Evolutionary conservation across 2,797 vertebrate genomes (phyloP).

Genomic region (Sparidentex hasta): DNA sequence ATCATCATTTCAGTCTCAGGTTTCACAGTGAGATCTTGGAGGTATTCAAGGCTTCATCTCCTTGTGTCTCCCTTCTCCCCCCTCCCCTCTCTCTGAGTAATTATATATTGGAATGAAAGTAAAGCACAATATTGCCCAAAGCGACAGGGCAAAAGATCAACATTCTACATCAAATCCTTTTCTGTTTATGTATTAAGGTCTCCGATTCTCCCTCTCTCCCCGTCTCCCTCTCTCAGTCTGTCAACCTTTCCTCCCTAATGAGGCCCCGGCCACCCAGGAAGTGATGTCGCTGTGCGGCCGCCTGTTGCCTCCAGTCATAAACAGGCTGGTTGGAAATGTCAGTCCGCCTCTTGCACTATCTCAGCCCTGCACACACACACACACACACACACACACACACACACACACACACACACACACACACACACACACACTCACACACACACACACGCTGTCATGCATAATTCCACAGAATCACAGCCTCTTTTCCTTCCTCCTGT

Average conservation of each 20-base stretch:
- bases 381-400: slow-evolving; percentile 16
- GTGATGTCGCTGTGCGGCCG: slow-evolving; percentile 63
- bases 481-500: background rate
- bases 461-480: slow-evolving; percentile 21
- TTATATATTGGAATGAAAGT: slow-evolving; percentile 28
- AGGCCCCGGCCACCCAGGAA: slow-evolving; percentile 67
- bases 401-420: slow-evolving; percentile 21
- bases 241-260: slow-evolving; percentile 66
- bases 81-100: slow-evolving; percentile 23
- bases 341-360: slow-evolving; percentile 51
- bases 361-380: slow-evolving; percentile 30
- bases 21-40: slow-evolving; percentile 1
- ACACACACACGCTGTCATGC: slow-evolving; percentile 20
- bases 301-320: slow-evolving; percentile 64
- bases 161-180: slow-evolving; percentile 38
- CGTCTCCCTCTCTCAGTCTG: slow-evolving; percentile 13
- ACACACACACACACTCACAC: slow-evolving; percentile 22
- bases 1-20: background rate
- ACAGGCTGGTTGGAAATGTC: slow-evolving; percentile 73
- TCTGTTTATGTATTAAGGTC: slow-evolving; percentile 10
- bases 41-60: background rate
- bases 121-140: slow-evolving; percentile 38
- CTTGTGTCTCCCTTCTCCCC: background rate
- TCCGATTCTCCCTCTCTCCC: slow-evolving; percentile 14
- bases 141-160: slow-evolving; percentile 46